Percentiles rank a stretch among this genome's conserved stretches.
These are phyloP conservation scores for Drosophila dives DNA, from an alignment of 2,888 invertebrate genomes.

Conservation along the genomic window DNA sequence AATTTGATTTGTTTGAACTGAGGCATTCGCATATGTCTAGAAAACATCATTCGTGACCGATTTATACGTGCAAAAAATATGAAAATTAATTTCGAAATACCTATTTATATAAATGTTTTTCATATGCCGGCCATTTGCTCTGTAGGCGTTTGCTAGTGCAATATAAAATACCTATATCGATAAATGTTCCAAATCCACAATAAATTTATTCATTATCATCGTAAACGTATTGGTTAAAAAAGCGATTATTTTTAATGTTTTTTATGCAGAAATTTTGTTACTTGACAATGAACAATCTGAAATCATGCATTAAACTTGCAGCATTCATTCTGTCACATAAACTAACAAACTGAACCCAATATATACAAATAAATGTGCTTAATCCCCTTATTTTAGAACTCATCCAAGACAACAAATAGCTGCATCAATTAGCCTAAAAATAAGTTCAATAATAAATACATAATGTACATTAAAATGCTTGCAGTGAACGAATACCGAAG, in stretches of 20 bases:
- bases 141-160: conserved; percentile 25
- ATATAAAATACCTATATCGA: conserved; percentile 6
- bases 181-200: conserved; percentile 10
- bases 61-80: conserved; percentile 67
- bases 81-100: conserved; percentile 66
- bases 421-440: conserved; percentile 5
- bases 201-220: neutral
- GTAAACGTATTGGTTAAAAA: neutral
- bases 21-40: conserved; percentile 67
- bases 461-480: neutral
- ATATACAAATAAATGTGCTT: neutral
- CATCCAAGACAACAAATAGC: neutral
- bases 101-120: conserved; percentile 63
- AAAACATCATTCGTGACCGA: conserved; percentile 47
- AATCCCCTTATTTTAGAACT: neutral
- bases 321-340: neutral
- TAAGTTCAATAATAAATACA: conserved; percentile 12
- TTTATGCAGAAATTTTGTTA: neutral
- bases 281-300: neutral
- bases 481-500: conserved; percentile 20
- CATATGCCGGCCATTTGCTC: conserved; percentile 58
- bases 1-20: conserved; percentile 73
- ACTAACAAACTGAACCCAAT: neutral
- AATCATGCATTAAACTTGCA: neutral
- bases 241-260: neutral